phyloP scores from a whole-genome alignment of 2,113 vertebrate genomes.

The Lampris megalopsis region DNA sequence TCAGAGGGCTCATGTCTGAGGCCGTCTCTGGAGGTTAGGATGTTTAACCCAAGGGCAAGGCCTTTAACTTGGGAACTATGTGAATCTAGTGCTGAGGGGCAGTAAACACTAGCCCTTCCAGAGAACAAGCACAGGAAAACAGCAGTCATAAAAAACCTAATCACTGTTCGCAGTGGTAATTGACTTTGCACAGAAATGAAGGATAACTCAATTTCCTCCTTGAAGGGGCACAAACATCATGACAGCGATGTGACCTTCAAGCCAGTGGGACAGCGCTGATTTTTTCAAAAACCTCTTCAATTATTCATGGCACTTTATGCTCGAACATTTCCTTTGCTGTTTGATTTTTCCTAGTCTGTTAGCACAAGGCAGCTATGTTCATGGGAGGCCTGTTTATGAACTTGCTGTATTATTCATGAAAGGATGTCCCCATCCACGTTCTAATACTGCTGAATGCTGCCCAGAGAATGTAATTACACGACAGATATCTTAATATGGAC shows the following conservation, averaged over 20 bases:
- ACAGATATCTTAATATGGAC: slow-evolving; percentile 58
- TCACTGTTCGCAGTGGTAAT: slow-evolving; percentile 43
- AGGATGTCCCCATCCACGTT: slow-evolving; percentile 79
- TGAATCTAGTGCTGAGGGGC: not conserved
- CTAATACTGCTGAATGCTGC: slow-evolving; percentile 48
- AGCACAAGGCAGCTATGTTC: slow-evolving; percentile 77
- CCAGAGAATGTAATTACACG: slow-evolving; percentile 63
- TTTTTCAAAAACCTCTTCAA: slow-evolving; percentile 93
- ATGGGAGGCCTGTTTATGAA: slow-evolving; percentile 86
- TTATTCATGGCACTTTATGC: slow-evolving; percentile 93
- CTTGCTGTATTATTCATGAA: slow-evolving; percentile 92
- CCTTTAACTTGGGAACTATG: not conserved
- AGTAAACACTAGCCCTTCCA: not conserved
- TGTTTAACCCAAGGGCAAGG: slow-evolving; percentile 1
- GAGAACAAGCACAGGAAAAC: not conserved
- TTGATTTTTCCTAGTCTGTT: slow-evolving; percentile 15
- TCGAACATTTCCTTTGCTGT: slow-evolving; percentile 83
- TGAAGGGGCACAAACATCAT: slow-evolving; percentile 82
- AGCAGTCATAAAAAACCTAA: not conserved
- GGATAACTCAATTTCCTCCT: slow-evolving; percentile 84
- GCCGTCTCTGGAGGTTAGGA: not conserved
- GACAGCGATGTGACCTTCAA: slow-evolving; percentile 87
- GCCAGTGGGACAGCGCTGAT: slow-evolving; percentile 88
- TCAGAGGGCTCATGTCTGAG: not conserved
- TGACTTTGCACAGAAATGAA: slow-evolving; percentile 28